phyloP scores from a whole-genome alignment of 2,797 vertebrate species.

The Microhierax caerulescens region DNA sequence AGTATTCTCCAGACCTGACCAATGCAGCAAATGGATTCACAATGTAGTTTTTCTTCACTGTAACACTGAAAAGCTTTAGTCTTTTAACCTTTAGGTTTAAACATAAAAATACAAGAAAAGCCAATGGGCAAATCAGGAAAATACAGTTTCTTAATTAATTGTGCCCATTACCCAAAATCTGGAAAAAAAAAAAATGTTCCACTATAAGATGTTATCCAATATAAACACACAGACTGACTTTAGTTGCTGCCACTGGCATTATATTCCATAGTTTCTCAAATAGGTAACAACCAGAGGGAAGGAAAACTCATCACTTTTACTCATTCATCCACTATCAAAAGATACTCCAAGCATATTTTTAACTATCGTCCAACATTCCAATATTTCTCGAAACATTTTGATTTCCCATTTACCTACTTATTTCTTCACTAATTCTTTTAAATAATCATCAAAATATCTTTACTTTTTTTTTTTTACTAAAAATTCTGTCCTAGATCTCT shows the following conservation, averaged over 20 bases:
- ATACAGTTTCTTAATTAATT: not conserved
- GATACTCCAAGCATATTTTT: not conserved
- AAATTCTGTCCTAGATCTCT: not conserved
- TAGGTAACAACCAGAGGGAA: not conserved
- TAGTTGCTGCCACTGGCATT: not conserved
- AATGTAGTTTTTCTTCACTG: not conserved
- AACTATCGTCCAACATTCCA: not conserved
- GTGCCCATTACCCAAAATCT: not conserved
- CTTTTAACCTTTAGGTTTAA: not conserved
- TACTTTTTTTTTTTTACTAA: not conserved
- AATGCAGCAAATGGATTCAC: not conserved
- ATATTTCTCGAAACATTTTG: not conserved
- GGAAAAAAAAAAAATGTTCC: not conserved
- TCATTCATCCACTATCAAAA: not conserved
- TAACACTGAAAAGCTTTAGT: not conserved
- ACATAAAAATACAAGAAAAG: not conserved
- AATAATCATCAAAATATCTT: not conserved
- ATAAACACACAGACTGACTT: not conserved
- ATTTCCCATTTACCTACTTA: not conserved
- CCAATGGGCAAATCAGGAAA: not conserved
- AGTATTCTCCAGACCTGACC: not conserved
- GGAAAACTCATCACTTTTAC: not conserved
- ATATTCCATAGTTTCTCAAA: not conserved
- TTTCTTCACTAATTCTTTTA: not conserved
- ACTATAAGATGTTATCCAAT: not conserved